Conservation (phyloP, 2,113 vertebrate species). For the Microcebus lehilahytsara region DNA sequence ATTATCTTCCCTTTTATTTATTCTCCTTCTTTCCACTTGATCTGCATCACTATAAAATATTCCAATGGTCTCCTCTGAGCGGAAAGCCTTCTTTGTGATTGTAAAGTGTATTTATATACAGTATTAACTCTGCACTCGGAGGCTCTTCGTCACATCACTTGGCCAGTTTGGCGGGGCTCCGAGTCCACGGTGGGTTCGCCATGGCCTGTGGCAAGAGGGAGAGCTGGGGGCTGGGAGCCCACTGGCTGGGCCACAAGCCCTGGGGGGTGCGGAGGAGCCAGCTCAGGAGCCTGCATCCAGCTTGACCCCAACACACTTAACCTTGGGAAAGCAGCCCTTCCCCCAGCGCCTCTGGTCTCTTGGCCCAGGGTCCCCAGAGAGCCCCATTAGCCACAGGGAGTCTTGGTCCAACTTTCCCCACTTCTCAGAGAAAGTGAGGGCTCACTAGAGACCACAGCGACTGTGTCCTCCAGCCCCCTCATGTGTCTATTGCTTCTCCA, state of each 20-base stretch:
- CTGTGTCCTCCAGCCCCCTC: too few species aligned
- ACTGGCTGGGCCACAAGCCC: not conserved
- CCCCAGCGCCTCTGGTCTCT: not conserved
- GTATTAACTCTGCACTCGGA: conserved; percentile 75
- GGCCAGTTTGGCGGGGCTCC: not conserved
- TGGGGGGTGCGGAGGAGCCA: not conserved
- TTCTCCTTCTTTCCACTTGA: conserved; percentile 85
- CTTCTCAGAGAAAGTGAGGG: not conserved
- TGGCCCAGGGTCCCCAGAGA: not conserved
- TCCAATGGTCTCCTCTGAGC: conserved; percentile 80
- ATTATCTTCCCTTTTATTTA: conserved; percentile 88
- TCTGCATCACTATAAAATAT: conserved; percentile 89
- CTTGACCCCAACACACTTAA: not conserved
- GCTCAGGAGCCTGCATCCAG: not conserved
- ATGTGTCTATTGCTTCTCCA: not conserved
- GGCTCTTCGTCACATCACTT: conserved; percentile 60
- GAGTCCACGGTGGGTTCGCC: accelerated
- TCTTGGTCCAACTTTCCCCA: not conserved
- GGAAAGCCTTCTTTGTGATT: conserved; percentile 76
- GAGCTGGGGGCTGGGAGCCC: not conserved
- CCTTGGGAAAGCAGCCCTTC: not conserved
- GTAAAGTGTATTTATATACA: conserved; percentile 85
- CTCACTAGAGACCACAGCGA: too few species aligned
- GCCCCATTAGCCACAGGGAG: not conserved
- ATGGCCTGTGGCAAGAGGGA: not conserved